Conservation (phyloP, 2,113 vertebrate species). For the Chlamydotis undulata region DNA sequence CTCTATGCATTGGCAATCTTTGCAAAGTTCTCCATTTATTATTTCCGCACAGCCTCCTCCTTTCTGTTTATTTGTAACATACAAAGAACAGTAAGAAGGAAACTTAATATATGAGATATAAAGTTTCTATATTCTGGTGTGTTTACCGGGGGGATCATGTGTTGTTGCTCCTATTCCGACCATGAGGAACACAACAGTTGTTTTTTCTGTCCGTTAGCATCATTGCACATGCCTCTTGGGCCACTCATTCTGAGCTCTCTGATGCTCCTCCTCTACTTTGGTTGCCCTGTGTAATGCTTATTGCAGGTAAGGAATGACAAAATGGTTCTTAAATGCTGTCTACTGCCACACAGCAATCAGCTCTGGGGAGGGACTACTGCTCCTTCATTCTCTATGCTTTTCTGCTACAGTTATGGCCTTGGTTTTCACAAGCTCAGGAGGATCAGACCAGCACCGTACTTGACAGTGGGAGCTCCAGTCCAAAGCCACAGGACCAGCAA, state of each 20-base stretch:
- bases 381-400: background rate
- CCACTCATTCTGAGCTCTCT: background rate
- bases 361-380: background rate
- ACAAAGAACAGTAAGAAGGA: background rate
- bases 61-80: background rate
- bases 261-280: background rate
- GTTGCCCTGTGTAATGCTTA: background rate
- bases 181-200: background rate
- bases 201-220: background rate
- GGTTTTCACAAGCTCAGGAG: background rate
- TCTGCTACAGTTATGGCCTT: background rate
- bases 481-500: background rate
- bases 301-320: background rate
- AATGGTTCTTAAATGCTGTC: background rate
- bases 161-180: background rate
- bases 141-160: background rate
- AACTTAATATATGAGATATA: background rate
- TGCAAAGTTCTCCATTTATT: background rate
- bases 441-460: rapidly evolving
- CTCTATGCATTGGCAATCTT: background rate
- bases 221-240: background rate
- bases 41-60: background rate
- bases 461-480: background rate
- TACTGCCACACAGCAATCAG: background rate
- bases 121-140: background rate